phyloP scores from a whole-genome alignment of 2,797 vertebrate genomes.

The Podarcis lilfordi region DNA sequence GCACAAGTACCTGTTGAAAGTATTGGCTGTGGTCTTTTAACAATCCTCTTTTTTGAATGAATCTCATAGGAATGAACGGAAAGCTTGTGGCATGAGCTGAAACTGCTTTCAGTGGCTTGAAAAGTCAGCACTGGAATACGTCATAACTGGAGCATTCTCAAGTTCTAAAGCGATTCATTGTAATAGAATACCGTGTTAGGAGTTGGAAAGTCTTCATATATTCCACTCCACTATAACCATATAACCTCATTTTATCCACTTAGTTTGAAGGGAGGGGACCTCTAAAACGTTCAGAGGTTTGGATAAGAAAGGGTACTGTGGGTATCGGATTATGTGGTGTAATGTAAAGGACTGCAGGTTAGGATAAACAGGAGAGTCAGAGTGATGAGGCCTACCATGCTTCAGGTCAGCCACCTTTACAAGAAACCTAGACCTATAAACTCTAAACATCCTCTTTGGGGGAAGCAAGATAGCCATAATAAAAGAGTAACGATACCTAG shows the following conservation, averaged over 20 bases:
- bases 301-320: neutral
- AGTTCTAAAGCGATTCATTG: slow-evolving; percentile 11
- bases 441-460: slow-evolving; percentile 1
- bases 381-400: slow-evolving; percentile 20
- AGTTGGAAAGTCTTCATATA: slow-evolving; percentile 5
- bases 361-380: slow-evolving; percentile 11
- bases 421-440: slow-evolving; percentile 51
- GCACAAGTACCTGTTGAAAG: neutral
- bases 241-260: slow-evolving; percentile 24
- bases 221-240: slow-evolving; percentile 1
- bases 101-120: neutral
- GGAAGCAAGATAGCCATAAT: slow-evolving; percentile 23
- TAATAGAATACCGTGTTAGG: neutral
- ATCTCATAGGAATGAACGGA: slow-evolving; percentile 10
- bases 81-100: neutral
- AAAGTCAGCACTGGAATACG: slow-evolving; percentile 17
- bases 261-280: neutral
- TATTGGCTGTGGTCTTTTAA: neutral
- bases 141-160: slow-evolving; percentile 28
- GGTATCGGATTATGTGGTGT: neutral
- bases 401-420: slow-evolving; percentile 14
- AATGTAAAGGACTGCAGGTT: neutral
- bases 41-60: neutral
- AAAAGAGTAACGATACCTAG: neutral
- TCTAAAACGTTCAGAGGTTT: neutral